A percentile compares a stretch with the other conserved stretches of the same genome.
Conservation (phyloP, 2,113 vertebrate species). For the Lepisosteus osseus region DNA sequence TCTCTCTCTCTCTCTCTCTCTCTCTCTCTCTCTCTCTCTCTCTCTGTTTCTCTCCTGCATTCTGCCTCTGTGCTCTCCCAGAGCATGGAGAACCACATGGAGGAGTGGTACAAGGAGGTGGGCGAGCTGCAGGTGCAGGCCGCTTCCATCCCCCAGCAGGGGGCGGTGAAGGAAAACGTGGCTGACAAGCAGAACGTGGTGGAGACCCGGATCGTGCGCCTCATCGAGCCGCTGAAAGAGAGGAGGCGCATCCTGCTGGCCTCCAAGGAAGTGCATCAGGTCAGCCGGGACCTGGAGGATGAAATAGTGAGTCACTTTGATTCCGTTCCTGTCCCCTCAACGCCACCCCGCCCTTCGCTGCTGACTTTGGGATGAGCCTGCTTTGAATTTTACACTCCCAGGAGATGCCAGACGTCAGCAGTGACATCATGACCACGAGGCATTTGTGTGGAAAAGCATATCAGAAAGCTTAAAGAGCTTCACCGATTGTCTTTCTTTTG, state of each 20-base stretch:
- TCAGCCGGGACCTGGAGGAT: constrained; percentile 84
- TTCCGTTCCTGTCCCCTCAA: too few relatives aligned
- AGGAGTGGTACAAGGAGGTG: constrained; percentile 85
- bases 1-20: too few relatives aligned
- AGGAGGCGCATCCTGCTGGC: constrained; percentile 80
- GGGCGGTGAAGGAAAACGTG: constrained; percentile 63
- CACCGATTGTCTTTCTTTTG: not conserved
- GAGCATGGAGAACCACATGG: constrained; percentile 87
- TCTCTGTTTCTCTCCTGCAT: constrained; percentile 7
- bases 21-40: too few relatives aligned
- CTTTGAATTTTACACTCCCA: too few relatives aligned
- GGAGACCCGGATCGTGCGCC: constrained; percentile 79
- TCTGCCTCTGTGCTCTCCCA: constrained; percentile 34
- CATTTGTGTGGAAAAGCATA: too few relatives aligned
- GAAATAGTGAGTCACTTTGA: constrained; percentile 75
- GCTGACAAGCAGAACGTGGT: constrained; percentile 68
- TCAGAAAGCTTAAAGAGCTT: too few relatives aligned
- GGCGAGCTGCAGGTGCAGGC: constrained; percentile 80
- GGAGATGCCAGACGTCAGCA: too few relatives aligned
- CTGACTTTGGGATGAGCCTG: too few relatives aligned
- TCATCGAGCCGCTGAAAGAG: constrained; percentile 88
- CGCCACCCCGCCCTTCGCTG: too few relatives aligned
- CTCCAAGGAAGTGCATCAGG: constrained; percentile 89
- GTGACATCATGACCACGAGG: too few relatives aligned
- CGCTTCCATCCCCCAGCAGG: constrained; percentile 71